Conservation (phyloP, 2,113 vertebrate genomes). For the Halcyon senegalensis region DNA sequence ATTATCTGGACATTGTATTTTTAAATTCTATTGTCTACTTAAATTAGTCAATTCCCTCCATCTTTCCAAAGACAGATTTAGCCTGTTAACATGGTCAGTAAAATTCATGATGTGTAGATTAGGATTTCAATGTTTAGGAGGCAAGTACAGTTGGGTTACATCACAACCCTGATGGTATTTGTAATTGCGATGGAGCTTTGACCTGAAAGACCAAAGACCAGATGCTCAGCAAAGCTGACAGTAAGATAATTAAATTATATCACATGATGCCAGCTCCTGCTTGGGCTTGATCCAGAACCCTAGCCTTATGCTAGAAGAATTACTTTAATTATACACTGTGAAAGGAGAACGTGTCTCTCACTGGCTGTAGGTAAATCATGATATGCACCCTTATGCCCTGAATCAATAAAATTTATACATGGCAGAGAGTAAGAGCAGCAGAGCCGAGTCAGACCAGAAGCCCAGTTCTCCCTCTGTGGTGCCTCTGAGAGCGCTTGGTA, state of each 20-base stretch:
- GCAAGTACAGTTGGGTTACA: background rate
- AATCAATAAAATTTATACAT: background rate
- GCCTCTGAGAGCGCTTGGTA: fast-evolving
- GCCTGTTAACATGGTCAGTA: constrained; percentile 11
- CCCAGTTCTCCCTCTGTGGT: background rate
- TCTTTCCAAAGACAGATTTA: background rate
- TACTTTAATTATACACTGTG: background rate
- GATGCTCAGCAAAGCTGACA: constrained; percentile 20
- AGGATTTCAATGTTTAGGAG: constrained; percentile 8
- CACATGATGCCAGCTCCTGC: background rate
- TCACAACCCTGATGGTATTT: background rate
- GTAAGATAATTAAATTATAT: constrained; percentile 2
- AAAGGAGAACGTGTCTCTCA: background rate
- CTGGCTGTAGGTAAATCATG: background rate
- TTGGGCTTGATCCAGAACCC: constrained; percentile 4
- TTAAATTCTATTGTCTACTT: constrained; percentile 1
- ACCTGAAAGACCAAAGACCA: background rate
- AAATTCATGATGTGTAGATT: background rate
- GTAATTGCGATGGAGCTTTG: constrained; percentile 25
- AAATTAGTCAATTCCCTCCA: background rate
- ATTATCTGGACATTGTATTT: background rate
- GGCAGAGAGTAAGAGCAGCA: background rate
- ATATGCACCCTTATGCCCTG: background rate
- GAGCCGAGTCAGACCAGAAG: background rate
- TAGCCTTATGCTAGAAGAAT: background rate